phyloP scores from a whole-genome alignment of 2,797 vertebrate genomes.

The Channallabes apus region DNA sequence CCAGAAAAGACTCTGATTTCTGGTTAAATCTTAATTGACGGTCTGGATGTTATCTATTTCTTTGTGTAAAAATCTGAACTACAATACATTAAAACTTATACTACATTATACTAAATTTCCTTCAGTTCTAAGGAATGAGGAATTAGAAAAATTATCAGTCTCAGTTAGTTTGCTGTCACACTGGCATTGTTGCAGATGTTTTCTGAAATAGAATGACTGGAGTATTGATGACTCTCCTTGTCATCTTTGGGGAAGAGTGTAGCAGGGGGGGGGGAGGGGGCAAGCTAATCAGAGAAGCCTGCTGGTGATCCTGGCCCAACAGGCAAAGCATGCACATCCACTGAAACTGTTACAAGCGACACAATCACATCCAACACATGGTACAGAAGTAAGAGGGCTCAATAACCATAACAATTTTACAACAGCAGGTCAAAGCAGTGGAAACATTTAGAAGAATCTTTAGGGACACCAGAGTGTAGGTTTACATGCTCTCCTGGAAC shows the following conservation, averaged over 20 bases:
- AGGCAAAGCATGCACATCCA: neutral
- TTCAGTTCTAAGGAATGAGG: neutral
- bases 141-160: neutral
- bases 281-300: neutral
- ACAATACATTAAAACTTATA: neutral
- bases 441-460: neutral
- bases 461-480: neutral
- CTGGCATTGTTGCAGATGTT: neutral
- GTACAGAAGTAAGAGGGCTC: neutral
- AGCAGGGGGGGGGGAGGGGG: too few species aligned
- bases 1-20: neutral
- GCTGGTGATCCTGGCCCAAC: neutral
- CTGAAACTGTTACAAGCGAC: neutral
- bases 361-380: neutral
- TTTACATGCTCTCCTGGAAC: neutral
- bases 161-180: neutral
- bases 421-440: neutral
- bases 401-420: neutral
- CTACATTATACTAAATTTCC: neutral
- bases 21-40: slow-evolving; percentile 8
- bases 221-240: slow-evolving; percentile 2
- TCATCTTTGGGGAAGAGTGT: slow-evolving; percentile 18
- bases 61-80: neutral
- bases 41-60: neutral
- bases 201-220: slow-evolving; percentile 15